A percentile compares a stretch with the other conserved stretches of the same genome.
Evolutionary conservation across 2,888 invertebrate species (phyloP).

Genomic region (Sesia bembeciformis): DNA sequence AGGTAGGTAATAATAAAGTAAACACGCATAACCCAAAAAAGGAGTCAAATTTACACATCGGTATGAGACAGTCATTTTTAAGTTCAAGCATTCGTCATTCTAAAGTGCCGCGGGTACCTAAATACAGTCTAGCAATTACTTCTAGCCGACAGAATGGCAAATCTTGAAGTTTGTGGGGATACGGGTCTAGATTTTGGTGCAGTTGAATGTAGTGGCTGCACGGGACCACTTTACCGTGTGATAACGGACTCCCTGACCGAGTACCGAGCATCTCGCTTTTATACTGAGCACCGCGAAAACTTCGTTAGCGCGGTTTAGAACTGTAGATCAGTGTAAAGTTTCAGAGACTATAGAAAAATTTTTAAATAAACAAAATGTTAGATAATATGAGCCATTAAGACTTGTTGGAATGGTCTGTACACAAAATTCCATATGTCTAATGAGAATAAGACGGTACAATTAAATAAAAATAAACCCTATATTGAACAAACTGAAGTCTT

Average conservation of each 20-base stretch:
- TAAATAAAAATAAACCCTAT: too few relatives aligned
- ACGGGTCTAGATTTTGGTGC: slow-evolving; percentile 36
- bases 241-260: slow-evolving; percentile 32
- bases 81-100: slow-evolving; percentile 44
- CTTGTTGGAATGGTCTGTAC: too few relatives aligned
- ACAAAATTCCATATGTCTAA: too few relatives aligned
- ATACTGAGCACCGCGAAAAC: slow-evolving; percentile 22
- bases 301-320: slow-evolving; percentile 43
- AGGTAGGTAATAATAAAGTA: too few relatives aligned
- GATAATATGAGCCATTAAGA: too few relatives aligned
- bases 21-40: not conserved
- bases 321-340: slow-evolving; percentile 2
- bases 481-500: too few relatives aligned
- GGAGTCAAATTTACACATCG: slow-evolving; percentile 39
- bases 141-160: slow-evolving; percentile 68
- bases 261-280: slow-evolving; percentile 8
- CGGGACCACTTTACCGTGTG: slow-evolving; percentile 36
- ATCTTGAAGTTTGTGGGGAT: slow-evolving; percentile 48
- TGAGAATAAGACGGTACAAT: too few relatives aligned
- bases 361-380: not conserved
- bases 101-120: slow-evolving; percentile 40
- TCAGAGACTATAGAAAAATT: slow-evolving; percentile 2
- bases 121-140: slow-evolving; percentile 58
- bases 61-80: slow-evolving; percentile 36
- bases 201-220: slow-evolving; percentile 38